Conservation (phyloP, 2,888 invertebrate genomes). For the Venusia cambrica region DNA sequence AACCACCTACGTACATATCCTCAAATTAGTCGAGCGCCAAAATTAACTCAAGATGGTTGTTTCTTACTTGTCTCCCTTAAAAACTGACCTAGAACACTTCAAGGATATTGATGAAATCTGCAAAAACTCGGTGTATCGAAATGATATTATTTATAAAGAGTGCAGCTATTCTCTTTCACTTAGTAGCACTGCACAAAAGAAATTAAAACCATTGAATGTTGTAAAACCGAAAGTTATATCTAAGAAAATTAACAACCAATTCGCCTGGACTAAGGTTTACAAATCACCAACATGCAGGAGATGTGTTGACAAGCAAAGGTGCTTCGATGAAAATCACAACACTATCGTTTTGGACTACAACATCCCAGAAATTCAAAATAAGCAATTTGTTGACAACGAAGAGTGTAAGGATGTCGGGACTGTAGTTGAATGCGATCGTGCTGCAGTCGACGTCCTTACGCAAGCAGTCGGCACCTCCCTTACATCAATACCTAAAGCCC, state of each 20-base stretch:
- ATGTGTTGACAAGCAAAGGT: too few species aligned
- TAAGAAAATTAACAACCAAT: constrained; percentile 29
- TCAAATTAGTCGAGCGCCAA: not conserved
- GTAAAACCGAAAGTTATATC: constrained; percentile 21
- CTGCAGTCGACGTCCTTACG: constrained; percentile 25
- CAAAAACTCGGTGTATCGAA: constrained; percentile 39
- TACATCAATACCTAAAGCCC: constrained; percentile 31
- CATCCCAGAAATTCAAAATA: constrained; percentile 7
- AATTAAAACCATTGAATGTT: constrained; percentile 17
- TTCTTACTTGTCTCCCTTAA: constrained; percentile 15
- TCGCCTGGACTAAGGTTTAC: constrained; percentile 53
- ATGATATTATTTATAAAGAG: constrained; percentile 51
- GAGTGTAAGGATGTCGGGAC: constrained; percentile 8
- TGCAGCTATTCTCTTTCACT: constrained; percentile 44
- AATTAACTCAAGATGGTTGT: constrained; percentile 21
- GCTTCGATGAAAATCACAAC: constrained; percentile 21
- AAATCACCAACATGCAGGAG: constrained; percentile 40
- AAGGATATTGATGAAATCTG: constrained; percentile 34
- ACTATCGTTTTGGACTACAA: constrained; percentile 23
- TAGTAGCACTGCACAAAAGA: constrained; percentile 18
- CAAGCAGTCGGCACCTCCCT: constrained; percentile 40
- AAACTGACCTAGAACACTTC: constrained; percentile 22
- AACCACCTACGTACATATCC: not conserved
- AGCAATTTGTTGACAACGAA: constrained; percentile 4
- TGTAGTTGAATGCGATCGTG: constrained; percentile 10